These are phyloP conservation scores for Acronicta alni DNA, from an alignment of 2,888 invertebrate species.

Conservation along the genomic window DNA sequence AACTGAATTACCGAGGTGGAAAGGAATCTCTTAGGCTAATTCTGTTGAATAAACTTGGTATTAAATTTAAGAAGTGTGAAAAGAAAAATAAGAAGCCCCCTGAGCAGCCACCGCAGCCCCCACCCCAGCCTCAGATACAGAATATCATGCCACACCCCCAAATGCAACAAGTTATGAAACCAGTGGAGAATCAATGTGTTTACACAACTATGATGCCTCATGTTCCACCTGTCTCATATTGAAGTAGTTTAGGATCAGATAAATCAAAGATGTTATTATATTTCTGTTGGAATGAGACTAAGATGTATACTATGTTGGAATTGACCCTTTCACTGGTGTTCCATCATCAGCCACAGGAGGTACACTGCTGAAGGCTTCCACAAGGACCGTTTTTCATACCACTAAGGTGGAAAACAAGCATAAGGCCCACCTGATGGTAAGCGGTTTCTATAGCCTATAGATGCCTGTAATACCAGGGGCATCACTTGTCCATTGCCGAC, in stretches of 20 bases:
- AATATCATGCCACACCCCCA: conserved; percentile 62
- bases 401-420: no score
- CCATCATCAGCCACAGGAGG: no score
- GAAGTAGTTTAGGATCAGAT: conserved; percentile 8
- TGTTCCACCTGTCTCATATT: conserved; percentile 81
- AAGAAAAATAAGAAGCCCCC: conserved; percentile 83
- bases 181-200: conserved; percentile 79
- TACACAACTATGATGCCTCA: conserved; percentile 83
- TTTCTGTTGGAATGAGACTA: conserved; percentile 15
- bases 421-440: no score
- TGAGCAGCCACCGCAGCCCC: conserved; percentile 64
- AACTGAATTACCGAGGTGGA: conserved; percentile 81
- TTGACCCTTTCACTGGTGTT: no score
- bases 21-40: conserved; percentile 83
- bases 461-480: no score
- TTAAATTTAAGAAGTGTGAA: conserved; percentile 86
- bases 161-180: conserved; percentile 74
- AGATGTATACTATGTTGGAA: no score
- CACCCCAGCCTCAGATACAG: conserved; percentile 51
- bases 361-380: no score
- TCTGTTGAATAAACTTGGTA: conserved; percentile 82
- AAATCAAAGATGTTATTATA: conserved; percentile 12
- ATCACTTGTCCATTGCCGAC: no score
- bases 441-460: no score
- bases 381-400: no score